Evolutionary conservation across 2,888 invertebrate genomes (phyloP), one percentile per base, ranked within the genome.

Genomic region (Ectobius pallidus): DNA sequence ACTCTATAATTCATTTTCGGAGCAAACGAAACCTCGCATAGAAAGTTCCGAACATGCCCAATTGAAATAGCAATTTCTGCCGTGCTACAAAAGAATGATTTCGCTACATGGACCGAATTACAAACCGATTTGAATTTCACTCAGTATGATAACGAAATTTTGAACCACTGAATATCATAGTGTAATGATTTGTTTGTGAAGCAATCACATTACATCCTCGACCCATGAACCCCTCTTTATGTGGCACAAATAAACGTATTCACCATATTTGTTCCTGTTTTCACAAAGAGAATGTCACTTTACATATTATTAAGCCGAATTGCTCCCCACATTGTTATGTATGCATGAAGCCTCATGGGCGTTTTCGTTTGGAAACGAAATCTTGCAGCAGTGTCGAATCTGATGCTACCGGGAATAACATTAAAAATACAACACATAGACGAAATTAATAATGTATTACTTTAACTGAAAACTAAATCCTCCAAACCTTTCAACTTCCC

Each of bases 51-150:
- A 3, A 52, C 14, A 52, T 25, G 25, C 20, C 25, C 25, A 52
- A 52, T 18, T 14, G 25, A 25, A 52, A 52, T 25, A 52, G 2
- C 14, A 52, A 1, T 22, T 22, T 52, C 25, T 25, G 14, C 11
- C 52, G 1, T 52, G 25, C 0, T 25, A 25, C 9, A 52, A 25
- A 52, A 25, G 14, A 52, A 52, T 1, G 14, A 52, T 25, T 22
- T 22, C 6, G 18, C 20, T 20, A 20, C 49, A 49, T 52, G 52
- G 25, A 52, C 52, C 30, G 42, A 63, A 63, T 42, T 63, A 63
- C 42, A 63, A 22, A 42, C 63, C 63, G 25, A 42, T 63, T 42
- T 63, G 39, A 42, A 63, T 63, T 30, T 63, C 18, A 42, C 25
- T 52, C 52, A 52, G 3, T 25, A 52, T 14, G 7, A 9, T 3